Conservation (phyloP, 2,888 invertebrate species). For the Agrotis ipsilon region DNA sequence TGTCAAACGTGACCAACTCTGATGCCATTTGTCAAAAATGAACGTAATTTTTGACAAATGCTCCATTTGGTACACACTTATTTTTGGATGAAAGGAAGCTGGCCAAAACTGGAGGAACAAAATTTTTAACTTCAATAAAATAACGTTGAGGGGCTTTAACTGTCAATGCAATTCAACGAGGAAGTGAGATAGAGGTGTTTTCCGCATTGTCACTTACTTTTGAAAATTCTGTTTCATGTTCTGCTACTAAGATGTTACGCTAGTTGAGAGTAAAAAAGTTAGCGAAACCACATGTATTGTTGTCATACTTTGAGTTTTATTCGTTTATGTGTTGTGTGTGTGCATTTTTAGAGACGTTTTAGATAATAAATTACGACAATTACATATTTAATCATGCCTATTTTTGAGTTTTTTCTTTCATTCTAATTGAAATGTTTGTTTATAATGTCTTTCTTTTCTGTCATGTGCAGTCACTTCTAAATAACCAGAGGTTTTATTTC, state of each 20-base stretch:
- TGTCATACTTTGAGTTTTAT: not conserved
- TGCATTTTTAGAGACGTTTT: no score
- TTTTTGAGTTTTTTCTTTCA: no score
- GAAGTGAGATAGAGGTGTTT: not conserved
- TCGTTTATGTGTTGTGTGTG: no score
- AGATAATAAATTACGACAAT: no score
- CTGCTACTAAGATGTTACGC: not conserved
- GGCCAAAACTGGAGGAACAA: not conserved
- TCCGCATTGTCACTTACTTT: conserved; percentile 4
- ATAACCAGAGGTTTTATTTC: no score
- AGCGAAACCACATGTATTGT: no score
- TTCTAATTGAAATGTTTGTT: no score
- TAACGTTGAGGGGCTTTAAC: not conserved
- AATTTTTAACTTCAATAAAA: not conserved
- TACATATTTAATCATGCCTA: no score
- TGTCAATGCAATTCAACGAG: not conserved
- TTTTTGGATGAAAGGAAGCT: conserved; percentile 10
- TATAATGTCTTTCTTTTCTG: no score
- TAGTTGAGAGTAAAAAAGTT: not conserved
- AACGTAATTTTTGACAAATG: conserved; percentile 41
- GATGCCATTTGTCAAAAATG: conserved; percentile 33
- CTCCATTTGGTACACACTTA: conserved; percentile 14
- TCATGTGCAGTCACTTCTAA: no score
- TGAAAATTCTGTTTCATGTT: not conserved
- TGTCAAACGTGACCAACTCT: conserved; percentile 36